Conservation (phyloP, 2,113 vertebrate species). For the Scortum barcoo region DNA sequence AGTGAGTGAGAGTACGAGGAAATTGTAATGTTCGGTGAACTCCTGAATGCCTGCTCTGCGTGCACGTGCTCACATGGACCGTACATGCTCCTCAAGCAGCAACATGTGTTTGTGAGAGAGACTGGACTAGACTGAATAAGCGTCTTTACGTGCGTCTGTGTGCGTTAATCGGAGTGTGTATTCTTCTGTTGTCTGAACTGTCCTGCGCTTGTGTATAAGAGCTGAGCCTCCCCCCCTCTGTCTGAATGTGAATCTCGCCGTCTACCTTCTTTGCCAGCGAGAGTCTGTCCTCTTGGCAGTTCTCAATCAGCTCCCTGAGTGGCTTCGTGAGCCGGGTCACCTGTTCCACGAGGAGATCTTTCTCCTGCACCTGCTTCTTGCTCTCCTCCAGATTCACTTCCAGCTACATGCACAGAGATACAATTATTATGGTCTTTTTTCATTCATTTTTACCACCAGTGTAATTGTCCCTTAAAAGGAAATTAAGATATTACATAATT, state of each 20-base stretch:
- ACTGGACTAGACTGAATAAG: background rate
- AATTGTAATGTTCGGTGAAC: conserved; percentile 51
- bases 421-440: background rate
- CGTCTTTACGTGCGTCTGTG: background rate
- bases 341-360: conserved; percentile 88
- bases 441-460: background rate
- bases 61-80: conserved; percentile 58
- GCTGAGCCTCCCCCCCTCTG: conserved; percentile 2
- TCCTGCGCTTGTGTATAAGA: conserved; percentile 1
- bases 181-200: background rate
- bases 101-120: background rate
- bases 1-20: background rate
- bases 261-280: conserved; percentile 88
- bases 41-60: conserved; percentile 32
- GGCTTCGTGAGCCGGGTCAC: conserved; percentile 84
- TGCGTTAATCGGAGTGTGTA: background rate
- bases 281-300: conserved; percentile 83
- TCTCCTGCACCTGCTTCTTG: conserved; percentile 90
- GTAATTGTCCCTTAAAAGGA: background rate
- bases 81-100: conserved; percentile 42
- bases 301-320: conserved; percentile 75
- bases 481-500: background rate
- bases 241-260: conserved; percentile 13
- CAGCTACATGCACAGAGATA: conserved; percentile 80
- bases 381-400: conserved; percentile 86